Base-by-base conservation (phyloP, 2,888 invertebrate species). In the Loripinus fragilis region DNA sequence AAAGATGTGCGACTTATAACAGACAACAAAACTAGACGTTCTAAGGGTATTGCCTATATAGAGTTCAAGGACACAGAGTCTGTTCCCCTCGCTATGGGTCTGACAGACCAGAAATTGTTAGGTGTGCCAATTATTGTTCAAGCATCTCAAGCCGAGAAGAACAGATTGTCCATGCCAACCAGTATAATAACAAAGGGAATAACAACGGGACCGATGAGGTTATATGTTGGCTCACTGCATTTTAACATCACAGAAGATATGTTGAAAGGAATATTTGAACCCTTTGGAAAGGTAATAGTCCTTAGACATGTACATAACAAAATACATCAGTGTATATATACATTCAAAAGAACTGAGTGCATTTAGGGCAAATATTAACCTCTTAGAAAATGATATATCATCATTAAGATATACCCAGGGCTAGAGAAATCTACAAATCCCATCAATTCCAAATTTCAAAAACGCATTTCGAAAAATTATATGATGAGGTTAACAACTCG, bases 31-130 rank as follows among this genome's bases (percentile, higher is more conserved):
- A 99, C 99, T 0, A 96, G 99, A 91, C 95, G 99, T 86, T 99
- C 99, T 91, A 99, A 99, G 94, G 99, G 99, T 65, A 99, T 99
- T 90, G 98, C 99, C n/a, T 99, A 99, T 93, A 98, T 99, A 79
- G 99, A 99, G 94, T 99, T 99, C 93, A 97, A 97, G 94, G 99
- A 99, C 94, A 97, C 98, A 0, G 99, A 99, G 94, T 98, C 98
- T 83, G 99, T 99, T 12, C 97, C 98, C 78, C 94, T 99, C 95
- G 99, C 99, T 30, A 94, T 99, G 85, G 99, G 98, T 42, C 95
- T 99, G 80, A 97, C 98, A 42, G 98, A 99, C 38, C 99, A 99
- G 94, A 98, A 97, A 92, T 94, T 99, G 80, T 95, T 99, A 78
- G 98, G 98, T 69, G 96, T 99, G 80, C 99, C 99, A 33, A 98